These are phyloP conservation scores for Uloborus diversus DNA, from an alignment of 1,140 invertebrate genomes.

Conservation along the genomic window DNA sequence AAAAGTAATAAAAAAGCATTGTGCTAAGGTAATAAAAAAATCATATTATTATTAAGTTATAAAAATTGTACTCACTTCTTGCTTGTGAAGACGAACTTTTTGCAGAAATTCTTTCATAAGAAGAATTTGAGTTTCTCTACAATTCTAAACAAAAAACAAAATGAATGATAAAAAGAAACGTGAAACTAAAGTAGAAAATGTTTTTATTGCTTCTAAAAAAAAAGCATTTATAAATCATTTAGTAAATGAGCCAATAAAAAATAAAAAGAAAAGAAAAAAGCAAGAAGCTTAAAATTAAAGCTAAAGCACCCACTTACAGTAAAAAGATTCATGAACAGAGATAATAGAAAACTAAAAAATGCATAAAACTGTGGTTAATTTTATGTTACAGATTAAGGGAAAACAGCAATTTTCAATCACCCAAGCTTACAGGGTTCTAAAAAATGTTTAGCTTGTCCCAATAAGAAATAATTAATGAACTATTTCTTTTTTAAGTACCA, in stretches of 20 bases:
- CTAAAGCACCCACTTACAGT: too few relatives aligned
- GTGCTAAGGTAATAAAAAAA: background rate
- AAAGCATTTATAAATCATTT: too few relatives aligned
- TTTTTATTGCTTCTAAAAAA: too few relatives aligned
- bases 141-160: conserved; percentile 62
- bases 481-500: too few relatives aligned
- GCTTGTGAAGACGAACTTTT: conserved; percentile 78
- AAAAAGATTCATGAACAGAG: too few relatives aligned
- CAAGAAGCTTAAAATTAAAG: conserved; percentile 21
- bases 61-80: conserved; percentile 68
- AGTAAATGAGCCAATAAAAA: background rate
- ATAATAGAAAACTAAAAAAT: too few relatives aligned
- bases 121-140: conserved; percentile 76
- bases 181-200: conserved; percentile 1
- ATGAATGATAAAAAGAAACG: conserved; percentile 4
- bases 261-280: background rate
- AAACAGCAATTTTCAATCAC: too few relatives aligned
- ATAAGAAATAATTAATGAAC: too few relatives aligned
- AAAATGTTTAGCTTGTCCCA: too few relatives aligned
- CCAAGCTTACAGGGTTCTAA: too few relatives aligned
- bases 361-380: too few relatives aligned
- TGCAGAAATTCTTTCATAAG: conserved; percentile 86
- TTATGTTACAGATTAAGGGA: too few relatives aligned
- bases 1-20: conserved; percentile 1
- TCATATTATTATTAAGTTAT: background rate